Evolutionary conservation across 2,797 vertebrate genomes (phyloP), one percentile per base, ranked within the genome.

Genomic region (Pangasius larnaudii): DNA sequence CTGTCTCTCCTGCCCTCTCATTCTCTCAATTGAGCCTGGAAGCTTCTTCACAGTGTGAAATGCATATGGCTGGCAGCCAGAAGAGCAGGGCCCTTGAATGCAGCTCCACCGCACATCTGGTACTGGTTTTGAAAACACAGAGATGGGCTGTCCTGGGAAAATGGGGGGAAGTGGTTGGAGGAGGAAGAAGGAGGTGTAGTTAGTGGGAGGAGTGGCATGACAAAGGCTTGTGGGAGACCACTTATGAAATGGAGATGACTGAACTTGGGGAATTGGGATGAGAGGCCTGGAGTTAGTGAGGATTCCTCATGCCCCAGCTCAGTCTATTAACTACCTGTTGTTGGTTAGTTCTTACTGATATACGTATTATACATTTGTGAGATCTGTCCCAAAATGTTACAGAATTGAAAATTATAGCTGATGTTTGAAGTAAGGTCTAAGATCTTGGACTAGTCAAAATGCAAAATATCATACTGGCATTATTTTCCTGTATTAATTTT

Each of bases 101-200:
- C 88, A 89, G 88, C 88, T 85, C 69, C 89, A 88, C 79, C 87
- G 85, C 92, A 96, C 95, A 96, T 95, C 95, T 95, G 95, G 92
- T 94, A 92, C 93, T 94, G 91, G 92, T 95, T 95, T 95, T 92
- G 90, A 88, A 91, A 90, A 87, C 91, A 91, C 91, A 91, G 88
- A 89, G 90, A 91, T 85, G 86, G 88, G 90, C 88, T 91, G 90
- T 88, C 84, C 85, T 89, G 91, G 87, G 89, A 89, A 89, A 90
- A 89, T 88, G 88, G 82, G 53, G 85, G 87, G 84, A 86, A 86
- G 91, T 91, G 92, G 89, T 91, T 85, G 88, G 84, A 87, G 83
- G 88, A 90, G 88, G 85, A 78, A 58, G 87, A 88, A 89, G 88
- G 81, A 88, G 84, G 87, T 84, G 86, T 82, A 89, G 85, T 88